phyloP scores from a whole-genome alignment of 1,140 invertebrate species.

The Zaprionus gabonicus region DNA sequence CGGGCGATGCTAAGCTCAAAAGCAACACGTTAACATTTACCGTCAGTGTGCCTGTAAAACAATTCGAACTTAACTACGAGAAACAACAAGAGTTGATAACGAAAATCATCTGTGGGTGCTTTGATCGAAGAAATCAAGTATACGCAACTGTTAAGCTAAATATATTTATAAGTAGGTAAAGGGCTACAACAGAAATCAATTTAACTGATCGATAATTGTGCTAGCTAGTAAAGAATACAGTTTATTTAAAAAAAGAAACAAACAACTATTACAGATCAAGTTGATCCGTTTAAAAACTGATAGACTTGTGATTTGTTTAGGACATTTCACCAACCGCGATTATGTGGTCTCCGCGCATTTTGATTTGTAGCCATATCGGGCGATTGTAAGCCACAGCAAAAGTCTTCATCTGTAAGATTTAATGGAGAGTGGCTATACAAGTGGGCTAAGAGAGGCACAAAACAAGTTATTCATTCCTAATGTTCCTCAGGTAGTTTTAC shows the following conservation, averaged over 20 bases:
- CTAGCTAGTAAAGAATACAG: conserved; percentile 23
- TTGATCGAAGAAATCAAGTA: conserved; percentile 25
- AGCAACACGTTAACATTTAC: conserved; percentile 97
- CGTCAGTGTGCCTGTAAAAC: conserved; percentile 91
- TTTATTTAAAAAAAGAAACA: conserved; percentile 1
- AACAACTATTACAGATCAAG: conserved; percentile 9
- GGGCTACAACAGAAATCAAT: conserved; percentile 20
- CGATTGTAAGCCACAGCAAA: conserved; percentile 92
- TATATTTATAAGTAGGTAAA: conserved; percentile 1
- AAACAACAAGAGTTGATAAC: not conserved
- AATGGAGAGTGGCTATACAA: conserved; percentile 31
- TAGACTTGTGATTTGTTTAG: conserved; percentile 30
- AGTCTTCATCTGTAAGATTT: conserved; percentile 93
- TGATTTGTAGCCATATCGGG: conserved; percentile 88
- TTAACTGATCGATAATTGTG: conserved; percentile 22
- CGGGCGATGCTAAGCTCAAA: conserved; percentile 95
- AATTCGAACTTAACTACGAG: not conserved
- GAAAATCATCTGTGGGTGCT: conserved; percentile 4
- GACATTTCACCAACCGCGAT: conserved; percentile 80
- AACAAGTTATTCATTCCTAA: not conserved
- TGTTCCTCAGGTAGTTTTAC: not conserved
- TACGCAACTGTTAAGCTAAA: conserved; percentile 13
- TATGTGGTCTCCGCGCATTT: conserved; percentile 82
- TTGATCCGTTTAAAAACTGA: conserved; percentile 4
- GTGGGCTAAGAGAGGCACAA: conserved; percentile 2